Evolutionary conservation across 2,888 invertebrate species (phyloP).

Genomic region (Patella depressa): DNA sequence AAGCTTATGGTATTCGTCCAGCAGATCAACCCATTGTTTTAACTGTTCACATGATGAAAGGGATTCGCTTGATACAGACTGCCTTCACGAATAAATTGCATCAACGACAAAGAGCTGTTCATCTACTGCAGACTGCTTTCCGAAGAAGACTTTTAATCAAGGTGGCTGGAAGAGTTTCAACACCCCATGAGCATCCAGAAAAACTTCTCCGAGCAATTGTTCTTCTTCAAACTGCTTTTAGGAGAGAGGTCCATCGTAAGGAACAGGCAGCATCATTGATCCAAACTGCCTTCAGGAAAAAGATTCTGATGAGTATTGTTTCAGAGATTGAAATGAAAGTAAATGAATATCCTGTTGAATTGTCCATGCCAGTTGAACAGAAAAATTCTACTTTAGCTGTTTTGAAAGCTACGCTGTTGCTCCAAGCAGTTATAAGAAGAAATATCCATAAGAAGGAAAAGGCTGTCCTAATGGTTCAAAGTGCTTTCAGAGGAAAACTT

Average conservation of each 20-base stretch:
- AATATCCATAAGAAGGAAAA: not conserved
- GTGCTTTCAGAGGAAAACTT: conserved; percentile 5
- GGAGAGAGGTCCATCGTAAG: not conserved
- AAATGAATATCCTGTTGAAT: not conserved
- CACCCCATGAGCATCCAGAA: not conserved
- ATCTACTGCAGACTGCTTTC: not conserved
- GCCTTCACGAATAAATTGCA: not conserved
- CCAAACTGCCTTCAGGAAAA: not conserved
- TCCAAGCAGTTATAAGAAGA: not conserved
- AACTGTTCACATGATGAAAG: not conserved
- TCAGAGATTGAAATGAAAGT: not conserved
- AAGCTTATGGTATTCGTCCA: not conserved
- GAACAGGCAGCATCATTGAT: not conserved
- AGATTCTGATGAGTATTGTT: not conserved
- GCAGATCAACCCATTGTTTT: not conserved
- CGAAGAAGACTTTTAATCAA: not conserved
- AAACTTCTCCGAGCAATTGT: not conserved
- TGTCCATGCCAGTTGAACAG: not conserved
- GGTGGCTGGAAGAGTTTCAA: not conserved
- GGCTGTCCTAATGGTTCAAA: conserved; percentile 4
- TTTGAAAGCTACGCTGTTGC: not conserved
- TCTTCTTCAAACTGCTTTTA: not conserved
- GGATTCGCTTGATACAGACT: not conserved
- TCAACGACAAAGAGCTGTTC: not conserved
- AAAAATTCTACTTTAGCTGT: not conserved